Evolutionary conservation across 2,888 invertebrate genomes (phyloP), one percentile per base, ranked within the genome.

Genomic region (Xylota sylvarum): DNA sequence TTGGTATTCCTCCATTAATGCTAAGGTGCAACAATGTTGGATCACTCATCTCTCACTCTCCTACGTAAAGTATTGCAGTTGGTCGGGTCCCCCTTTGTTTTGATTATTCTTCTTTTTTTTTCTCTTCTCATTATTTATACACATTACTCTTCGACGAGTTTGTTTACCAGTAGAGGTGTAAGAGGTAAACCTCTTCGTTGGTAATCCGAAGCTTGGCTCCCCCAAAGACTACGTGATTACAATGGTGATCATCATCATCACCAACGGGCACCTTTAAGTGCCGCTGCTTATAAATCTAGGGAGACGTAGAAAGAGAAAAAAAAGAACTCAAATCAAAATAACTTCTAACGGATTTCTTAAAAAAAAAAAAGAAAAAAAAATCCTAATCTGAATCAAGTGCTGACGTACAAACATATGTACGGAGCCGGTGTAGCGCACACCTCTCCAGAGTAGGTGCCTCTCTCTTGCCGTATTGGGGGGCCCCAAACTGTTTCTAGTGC

Each of bases 1-100:
- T 43, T 67, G 50, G 73, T 77, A 72, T 56, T 72, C 56, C 77
- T 73, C 82, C 69, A 77, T 82, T 86, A 86, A 64, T 64, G 35
- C 58, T 56, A 78, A 86, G 86, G 86, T 86, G 86, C 86, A 86
- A 86, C 86, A 86, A 86, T 86, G 86, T 86, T 82, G 82, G 69
- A 86, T 86, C 86, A 86, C 81, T 86, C 86, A 86, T 56, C 85
- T 77, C 52, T 60, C 40, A 62, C 37, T 69, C 56, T 17, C 27
- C 30, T 23, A 64, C 27, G 43, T 58, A 64, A 30, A 55, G 60
- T 67, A 35, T 78, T 78, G 67, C 78, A 79, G 79, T 79, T 73
- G 78, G 55, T 35, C 56, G 46, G 30, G 9, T 72, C 65, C 35
- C 40, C 58, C 52, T 65, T 70, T 40, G 37, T 37, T 37, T 37